Evolutionary conservation across 2,113 vertebrate species (phyloP).

Genomic region (Lamprotornis superbus): DNA sequence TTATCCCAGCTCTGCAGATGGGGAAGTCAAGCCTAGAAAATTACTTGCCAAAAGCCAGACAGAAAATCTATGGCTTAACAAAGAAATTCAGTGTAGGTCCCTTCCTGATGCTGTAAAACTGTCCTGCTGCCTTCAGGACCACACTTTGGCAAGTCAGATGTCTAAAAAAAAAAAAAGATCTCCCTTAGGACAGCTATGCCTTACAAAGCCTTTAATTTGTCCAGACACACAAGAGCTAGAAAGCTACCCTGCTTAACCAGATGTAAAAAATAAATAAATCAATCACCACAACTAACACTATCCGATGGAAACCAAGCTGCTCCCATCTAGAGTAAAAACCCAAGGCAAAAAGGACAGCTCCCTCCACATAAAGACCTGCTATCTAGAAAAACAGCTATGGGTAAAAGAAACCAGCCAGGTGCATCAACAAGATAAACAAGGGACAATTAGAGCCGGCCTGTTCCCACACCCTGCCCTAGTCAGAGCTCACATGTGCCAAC

Average conservation of each 20-base stretch:
- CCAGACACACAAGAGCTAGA: background rate
- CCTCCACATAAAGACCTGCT: background rate
- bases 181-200: background rate
- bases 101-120: background rate
- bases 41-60: conserved; percentile 34
- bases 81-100: background rate
- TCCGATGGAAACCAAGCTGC: background rate
- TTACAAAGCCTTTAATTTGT: conserved; percentile 25
- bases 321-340: background rate
- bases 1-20: conserved; percentile 11
- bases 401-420: conserved; percentile 15
- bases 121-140: background rate
- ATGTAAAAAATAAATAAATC: background rate
- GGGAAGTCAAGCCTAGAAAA: conserved; percentile 24
- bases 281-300: background rate
- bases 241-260: background rate
- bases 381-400: conserved; percentile 35
- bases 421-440: conserved; percentile 52
- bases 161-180: background rate
- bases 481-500: conserved; percentile 4
- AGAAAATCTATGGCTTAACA: conserved; percentile 18
- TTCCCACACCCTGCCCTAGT: conserved; percentile 52
- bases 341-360: background rate
- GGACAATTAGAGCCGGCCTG: conserved; percentile 36
- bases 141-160: background rate